Evolutionary conservation across 2,113 vertebrate species (phyloP), one percentile per base, ranked within the genome.

Genomic region (Physeter macrocephalus): DNA sequence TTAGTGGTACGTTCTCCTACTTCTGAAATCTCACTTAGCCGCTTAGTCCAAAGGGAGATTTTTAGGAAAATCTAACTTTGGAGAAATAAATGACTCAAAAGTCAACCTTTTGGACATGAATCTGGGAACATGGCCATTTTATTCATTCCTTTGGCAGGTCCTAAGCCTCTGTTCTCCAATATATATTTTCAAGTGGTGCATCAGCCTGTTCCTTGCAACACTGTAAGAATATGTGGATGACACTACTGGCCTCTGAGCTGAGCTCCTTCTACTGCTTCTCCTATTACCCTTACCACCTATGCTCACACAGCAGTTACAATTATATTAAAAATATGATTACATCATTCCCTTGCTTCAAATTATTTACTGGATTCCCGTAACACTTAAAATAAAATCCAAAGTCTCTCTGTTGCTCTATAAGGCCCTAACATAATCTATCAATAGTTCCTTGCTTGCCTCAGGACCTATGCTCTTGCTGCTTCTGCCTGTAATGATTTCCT

Each of bases 1-100:
- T 88, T 43, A 87, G 25, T 67, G 15, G 2, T 88, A n/a, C 87
- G 3, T n/a, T 91, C 29, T 88, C 46, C 88, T 93, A 49, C n/a
- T 93, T 95, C 54, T 66, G 15, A 85, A 84, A 41, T 36, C 15
- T 61, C 29, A 91, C 23, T 91, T 6, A 69, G 62, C 21, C 61
- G 49, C n/a, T 78, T 72, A 72, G 67, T 83, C 29, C 54, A 67
- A 88, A 88, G 66, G n/a, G 41, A 78, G 34, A 61, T 17, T 86
- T 95, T 88, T 62, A 95, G 41, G 49, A 21, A 67, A 83, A 81
- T 93, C 54, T 83, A 57, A 86, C 23, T 92, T 94, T 61, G 36
- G 74, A 93, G 69, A 96, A 92, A 93, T 72, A 61, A 82, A 62
- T 72, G 17, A 77, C 61, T 72, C 83, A n/a, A 81, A 88, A 91